Base-by-base conservation (phyloP, 2,888 invertebrate species). In the Caenorhabditis wallacei region DNA sequence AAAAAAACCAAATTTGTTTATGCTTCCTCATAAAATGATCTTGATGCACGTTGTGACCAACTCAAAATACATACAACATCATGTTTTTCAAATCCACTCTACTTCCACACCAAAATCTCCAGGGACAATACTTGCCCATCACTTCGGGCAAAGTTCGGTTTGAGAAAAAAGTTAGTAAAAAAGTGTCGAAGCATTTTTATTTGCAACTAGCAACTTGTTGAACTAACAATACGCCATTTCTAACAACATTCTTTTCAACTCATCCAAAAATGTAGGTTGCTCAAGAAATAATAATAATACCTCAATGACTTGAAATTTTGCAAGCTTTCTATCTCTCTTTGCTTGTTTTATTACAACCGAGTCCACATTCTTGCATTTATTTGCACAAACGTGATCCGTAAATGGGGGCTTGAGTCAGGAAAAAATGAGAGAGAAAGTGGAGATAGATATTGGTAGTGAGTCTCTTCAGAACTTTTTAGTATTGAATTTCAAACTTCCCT, bases 351-450 rank as follows among this genome's bases (percentile, higher is more conserved):
- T 69, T 69, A 59, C 59, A 46, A 54, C 53, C 46, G 43, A 16
- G 30, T 24, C 22, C 20, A 37, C 51, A 53, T 53, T 20, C 30
- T 11, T 30, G 35, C 69, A 54, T 63, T 69, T 78, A 78, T 78
- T 78, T 78, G 63, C 78, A 78, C 78, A 78, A 78, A 61, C 78
- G 63, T 69, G 69, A 69, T 69, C 78, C 78, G 57, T 61, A 63
- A 40, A 78, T 43, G 76, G 69, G n/a, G 57, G 56, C 37, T 57
- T 68, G 68, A 69, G 72, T 35, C 40, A 37, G 51, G 11, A 43
- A 69, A 76, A 69, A 56, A 61, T 30, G 72, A 54, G 72, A 76
- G 54, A 56, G 35, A 61, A 24, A n/a, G 53, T 37, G 43, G 18
- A 8, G 51, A 69, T 18, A 63, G 69, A 53, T 51, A 61, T 71